Base-by-base conservation (phyloP, 2,888 invertebrate species). In the Cetonia aurata region DNA sequence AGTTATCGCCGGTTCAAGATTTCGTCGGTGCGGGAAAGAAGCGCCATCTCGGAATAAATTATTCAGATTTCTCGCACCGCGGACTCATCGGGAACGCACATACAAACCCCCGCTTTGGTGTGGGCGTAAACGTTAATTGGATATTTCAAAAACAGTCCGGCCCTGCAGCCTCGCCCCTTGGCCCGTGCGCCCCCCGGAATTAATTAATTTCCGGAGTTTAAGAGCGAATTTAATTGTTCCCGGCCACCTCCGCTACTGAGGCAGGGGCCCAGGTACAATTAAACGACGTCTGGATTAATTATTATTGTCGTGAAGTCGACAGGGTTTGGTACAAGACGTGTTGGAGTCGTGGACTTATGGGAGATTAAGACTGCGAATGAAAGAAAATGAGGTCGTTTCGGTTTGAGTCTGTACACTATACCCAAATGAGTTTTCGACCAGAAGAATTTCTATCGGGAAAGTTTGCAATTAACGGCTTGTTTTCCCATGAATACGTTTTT, bases 71-170 rank as follows among this genome's bases (percentile, higher is more conserved):
- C 19, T 59, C 13, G 13, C 15, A 9, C 15, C 15, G 9, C 50
- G 17, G 15, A n/a, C 50, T 2, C 6, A n/a, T n/a, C 48, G 17
- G 13, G 12, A n/a, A n/a, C 10, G 15, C 15, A 15, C 46, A n/a
- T n/a, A n/a, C n/a, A n/a, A n/a, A n/a, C 13, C 33, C 48, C 31
- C 8, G 25, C 25, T 8, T 15, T 37, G 55, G 55, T 8, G n/a
- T 56, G 12, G 33, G 17, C 55, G 60, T 48, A 48, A 31, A 19
- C 46, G 46, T 60, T 60, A 60, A 60, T 60, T 60, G 60, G 46
- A 60, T 60, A 60, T 60, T 60, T 60, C 60, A 48, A 60, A 60
- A 60, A 60, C 60, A 60, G 46, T 60, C 60, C 31, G 60, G 15
- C 37, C 37, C 37, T 3, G 37, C 37, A 1, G 2, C 10, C 37